Evolutionary conservation across 2,113 vertebrate species (phyloP).

Genomic region (Oenanthe melanoleuca): DNA sequence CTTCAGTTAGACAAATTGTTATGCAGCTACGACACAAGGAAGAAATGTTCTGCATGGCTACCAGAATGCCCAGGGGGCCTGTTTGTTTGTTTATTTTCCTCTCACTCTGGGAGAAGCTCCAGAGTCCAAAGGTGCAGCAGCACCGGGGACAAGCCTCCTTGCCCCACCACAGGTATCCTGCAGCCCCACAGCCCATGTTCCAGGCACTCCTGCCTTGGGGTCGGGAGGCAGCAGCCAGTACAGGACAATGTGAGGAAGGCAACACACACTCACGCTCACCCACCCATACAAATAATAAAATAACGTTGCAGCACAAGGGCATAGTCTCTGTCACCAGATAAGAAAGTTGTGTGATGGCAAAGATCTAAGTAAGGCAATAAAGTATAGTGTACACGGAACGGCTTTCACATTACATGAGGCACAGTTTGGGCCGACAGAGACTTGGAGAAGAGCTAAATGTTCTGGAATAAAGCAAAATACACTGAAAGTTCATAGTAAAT

Average conservation of each 20-base stretch:
- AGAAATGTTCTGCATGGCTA: neutral
- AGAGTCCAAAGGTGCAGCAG: constrained; percentile 49
- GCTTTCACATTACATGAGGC: constrained; percentile 74
- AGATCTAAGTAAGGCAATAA: constrained; percentile 76
- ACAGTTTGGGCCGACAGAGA: constrained; percentile 58
- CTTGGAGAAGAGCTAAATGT: constrained; percentile 55
- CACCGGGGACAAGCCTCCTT: neutral
- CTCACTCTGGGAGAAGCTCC: neutral
- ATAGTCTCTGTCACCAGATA: constrained; percentile 61
- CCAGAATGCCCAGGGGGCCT: neutral
- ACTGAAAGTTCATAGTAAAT: constrained; percentile 68
- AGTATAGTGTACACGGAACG: constrained; percentile 56
- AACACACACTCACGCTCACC: neutral
- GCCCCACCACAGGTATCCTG: accelerated
- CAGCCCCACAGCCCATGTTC: neutral
- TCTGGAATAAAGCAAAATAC: constrained; percentile 75
- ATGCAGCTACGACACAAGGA: neutral
- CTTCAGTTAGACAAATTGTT: neutral
- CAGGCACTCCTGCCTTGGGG: neutral
- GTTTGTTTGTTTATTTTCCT: neutral
- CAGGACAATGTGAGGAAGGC: neutral
- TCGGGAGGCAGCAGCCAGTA: neutral
- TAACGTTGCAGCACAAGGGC: constrained; percentile 69
- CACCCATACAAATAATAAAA: constrained; percentile 62
- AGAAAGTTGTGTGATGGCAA: constrained; percentile 73